A percentile compares a stretch with the other conserved stretches of the same genome.
These are phyloP conservation scores for Verasper variegatus DNA, from an alignment of 2,113 vertebrate species.

Conservation along the genomic window DNA sequence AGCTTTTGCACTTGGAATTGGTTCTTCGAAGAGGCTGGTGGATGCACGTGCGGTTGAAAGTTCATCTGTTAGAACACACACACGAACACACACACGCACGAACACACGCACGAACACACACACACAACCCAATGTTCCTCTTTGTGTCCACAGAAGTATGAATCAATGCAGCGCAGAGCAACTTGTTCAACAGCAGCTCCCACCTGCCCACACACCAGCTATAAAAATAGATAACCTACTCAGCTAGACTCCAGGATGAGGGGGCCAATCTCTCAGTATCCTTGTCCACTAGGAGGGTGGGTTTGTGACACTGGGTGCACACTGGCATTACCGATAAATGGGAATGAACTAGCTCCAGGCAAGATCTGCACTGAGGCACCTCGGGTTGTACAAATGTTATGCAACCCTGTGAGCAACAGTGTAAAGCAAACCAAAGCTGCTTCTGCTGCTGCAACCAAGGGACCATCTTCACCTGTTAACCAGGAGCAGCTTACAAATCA, in stretches of 20 bases:
- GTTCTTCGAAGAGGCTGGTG: constrained; percentile 1
- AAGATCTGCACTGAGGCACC: constrained; percentile 16
- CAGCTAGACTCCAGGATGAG: constrained; percentile 68
- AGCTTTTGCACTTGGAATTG: constrained; percentile 9
- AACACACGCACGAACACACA: too few relatives aligned
- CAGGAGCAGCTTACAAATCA: constrained; percentile 4
- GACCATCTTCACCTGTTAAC: constrained; percentile 26
- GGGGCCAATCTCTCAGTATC: constrained; percentile 63
- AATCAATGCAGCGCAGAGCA: constrained; percentile 73
- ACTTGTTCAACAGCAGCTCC: constrained; percentile 76
- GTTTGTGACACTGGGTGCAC: constrained; percentile 27
- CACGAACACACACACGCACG: too few relatives aligned
- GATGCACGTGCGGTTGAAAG: neutral
- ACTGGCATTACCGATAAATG: constrained; percentile 7
- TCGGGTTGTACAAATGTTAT: constrained; percentile 51
- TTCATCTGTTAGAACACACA: neutral
- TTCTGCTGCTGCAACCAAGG: constrained; percentile 11
- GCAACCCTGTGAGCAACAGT: constrained; percentile 56
- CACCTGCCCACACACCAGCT: constrained; percentile 77
- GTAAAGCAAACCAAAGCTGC: constrained; percentile 19
- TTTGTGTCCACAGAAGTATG: constrained; percentile 68
- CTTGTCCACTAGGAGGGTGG: constrained; percentile 24
- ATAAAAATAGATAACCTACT: constrained; percentile 76
- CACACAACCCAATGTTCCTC: constrained; percentile 36
- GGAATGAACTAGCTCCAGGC: constrained; percentile 16